Conservation (phyloP, 2,797 vertebrate species). For the Tauraco hartlaubi region DNA sequence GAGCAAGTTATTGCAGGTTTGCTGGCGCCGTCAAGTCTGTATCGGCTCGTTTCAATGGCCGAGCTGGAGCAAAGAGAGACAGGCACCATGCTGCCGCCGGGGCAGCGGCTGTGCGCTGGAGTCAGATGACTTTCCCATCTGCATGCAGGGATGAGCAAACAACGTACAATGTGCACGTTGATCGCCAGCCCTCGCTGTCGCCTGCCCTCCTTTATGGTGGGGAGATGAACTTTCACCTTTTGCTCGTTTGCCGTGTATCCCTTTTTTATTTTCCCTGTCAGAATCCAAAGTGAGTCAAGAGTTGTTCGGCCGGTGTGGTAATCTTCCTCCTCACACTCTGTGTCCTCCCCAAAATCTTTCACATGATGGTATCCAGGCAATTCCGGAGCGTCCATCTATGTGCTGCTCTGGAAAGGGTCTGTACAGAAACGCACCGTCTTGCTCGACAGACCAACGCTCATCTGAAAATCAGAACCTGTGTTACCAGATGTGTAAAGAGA, state of each 20-base stretch:
- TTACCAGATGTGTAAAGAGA: neutral
- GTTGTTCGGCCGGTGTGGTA: neutral
- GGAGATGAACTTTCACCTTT: conserved; percentile 27
- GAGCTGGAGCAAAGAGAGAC: neutral
- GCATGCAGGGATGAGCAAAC: conserved; percentile 26
- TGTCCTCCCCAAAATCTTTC: neutral
- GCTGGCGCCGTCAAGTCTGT: conserved; percentile 82
- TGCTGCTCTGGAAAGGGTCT: neutral
- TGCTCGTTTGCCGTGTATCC: neutral
- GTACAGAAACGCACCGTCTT: neutral
- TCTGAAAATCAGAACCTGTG: neutral
- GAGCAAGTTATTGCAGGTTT: conserved; percentile 71
- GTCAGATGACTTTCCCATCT: conserved; percentile 30
- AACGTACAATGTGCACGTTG: neutral
- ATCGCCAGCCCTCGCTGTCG: neutral
- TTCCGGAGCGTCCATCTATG: neutral
- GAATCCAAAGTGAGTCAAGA: neutral
- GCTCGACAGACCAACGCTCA: neutral
- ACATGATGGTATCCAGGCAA: accelerated
- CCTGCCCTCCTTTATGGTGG: conserved; percentile 2
- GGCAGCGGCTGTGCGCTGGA: neutral
- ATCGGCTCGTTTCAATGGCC: conserved; percentile 26
- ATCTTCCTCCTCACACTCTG: neutral
- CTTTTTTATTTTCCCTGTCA: neutral
- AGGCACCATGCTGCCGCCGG: conserved; percentile 1